A percentile compares a stretch with the other conserved stretches of the same genome.
Evolutionary conservation across 1,140 invertebrate species (phyloP).

Genomic region (Gonatopus flavifemur): DNA sequence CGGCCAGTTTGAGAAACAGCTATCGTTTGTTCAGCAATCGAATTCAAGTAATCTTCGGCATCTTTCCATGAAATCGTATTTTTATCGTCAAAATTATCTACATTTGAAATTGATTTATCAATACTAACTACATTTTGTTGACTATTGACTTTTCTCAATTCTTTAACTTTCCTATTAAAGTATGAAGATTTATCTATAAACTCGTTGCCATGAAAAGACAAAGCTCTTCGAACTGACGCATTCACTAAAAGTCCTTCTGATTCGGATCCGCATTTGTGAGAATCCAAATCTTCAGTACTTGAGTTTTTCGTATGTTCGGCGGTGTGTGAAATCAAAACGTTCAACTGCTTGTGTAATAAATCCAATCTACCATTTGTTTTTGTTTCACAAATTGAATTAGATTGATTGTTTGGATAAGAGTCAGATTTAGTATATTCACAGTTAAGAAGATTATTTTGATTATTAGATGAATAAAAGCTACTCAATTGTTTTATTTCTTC

Average conservation of each 20-base stretch:
- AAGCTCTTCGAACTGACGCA: constrained; percentile 38
- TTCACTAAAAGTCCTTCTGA: constrained; percentile 13
- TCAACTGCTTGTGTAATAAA: constrained; percentile 44
- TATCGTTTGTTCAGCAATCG: constrained; percentile 21
- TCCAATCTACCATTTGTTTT: constrained; percentile 42
- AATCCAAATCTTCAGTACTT: constrained; percentile 28
- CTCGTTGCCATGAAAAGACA: constrained; percentile 46
- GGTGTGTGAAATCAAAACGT: constrained; percentile 41
- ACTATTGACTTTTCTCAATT: constrained; percentile 45
- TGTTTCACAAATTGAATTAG: constrained; percentile 35
- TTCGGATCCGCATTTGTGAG: too few relatives aligned
- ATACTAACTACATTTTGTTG: constrained; percentile 33
- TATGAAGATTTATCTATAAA: constrained; percentile 37
- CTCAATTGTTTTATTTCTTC: constrained; percentile 19
- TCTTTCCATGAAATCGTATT: constrained; percentile 49
- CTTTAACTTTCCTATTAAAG: constrained; percentile 45
- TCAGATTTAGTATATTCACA: constrained; percentile 6
- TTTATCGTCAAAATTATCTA: constrained; percentile 14
- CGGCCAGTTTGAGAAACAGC: constrained; percentile 56
- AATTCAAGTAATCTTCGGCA: constrained; percentile 48
- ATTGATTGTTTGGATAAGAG: constrained; percentile 6
- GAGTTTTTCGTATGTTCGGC: constrained; percentile 38
- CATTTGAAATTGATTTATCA: constrained; percentile 9
- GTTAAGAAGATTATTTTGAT: constrained; percentile 3
- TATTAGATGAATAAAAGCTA: constrained; percentile 15